Percentiles rank a stretch among this genome's conserved stretches.
Conservation (phyloP, 2,888 invertebrate species). For the Tinea semifulvella region DNA sequence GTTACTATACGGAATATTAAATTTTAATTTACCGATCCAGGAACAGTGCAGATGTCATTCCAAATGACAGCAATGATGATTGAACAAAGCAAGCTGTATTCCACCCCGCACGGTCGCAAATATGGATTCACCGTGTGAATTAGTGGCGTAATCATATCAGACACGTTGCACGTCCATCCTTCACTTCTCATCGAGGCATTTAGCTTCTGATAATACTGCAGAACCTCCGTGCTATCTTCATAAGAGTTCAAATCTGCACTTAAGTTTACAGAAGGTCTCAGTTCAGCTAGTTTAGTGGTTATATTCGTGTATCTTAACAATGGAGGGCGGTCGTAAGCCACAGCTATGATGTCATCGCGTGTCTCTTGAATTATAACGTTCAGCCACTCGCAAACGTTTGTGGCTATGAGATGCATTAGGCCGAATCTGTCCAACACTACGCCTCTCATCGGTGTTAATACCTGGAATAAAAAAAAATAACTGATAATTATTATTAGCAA, state of each 20-base stretch:
- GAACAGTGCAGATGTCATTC: conserved; percentile 73
- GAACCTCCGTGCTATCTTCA: conserved; percentile 1
- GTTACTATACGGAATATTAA: no score
- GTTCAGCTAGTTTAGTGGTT: conserved; percentile 19
- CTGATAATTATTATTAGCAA: no score
- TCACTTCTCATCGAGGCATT: conserved; percentile 14
- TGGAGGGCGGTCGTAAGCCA: conserved; percentile 42
- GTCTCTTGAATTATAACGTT: conserved; percentile 88
- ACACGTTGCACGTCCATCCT: conserved; percentile 48
- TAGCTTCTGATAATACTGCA: conserved; percentile 1
- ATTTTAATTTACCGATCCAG: conserved; percentile 56
- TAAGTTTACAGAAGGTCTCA: not conserved
- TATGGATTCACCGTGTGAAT: conserved; percentile 76
- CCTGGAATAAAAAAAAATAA: no score
- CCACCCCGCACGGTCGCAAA: conserved; percentile 83
- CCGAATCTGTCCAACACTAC: conserved; percentile 77
- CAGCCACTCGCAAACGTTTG: conserved; percentile 93
- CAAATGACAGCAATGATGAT: conserved; percentile 82
- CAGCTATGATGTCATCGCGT: conserved; percentile 78
- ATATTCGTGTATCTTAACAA: conserved; percentile 45
- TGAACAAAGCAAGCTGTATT: conserved; percentile 83
- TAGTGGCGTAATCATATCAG: conserved; percentile 67
- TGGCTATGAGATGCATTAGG: conserved; percentile 92
- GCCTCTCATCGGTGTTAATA: conserved; percentile 54
- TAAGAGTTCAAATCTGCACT: not conserved